Evolutionary conservation across 2,888 invertebrate genomes (phyloP), one percentile per base, ranked within the genome.

Genomic region (Cheilosia impressa): DNA sequence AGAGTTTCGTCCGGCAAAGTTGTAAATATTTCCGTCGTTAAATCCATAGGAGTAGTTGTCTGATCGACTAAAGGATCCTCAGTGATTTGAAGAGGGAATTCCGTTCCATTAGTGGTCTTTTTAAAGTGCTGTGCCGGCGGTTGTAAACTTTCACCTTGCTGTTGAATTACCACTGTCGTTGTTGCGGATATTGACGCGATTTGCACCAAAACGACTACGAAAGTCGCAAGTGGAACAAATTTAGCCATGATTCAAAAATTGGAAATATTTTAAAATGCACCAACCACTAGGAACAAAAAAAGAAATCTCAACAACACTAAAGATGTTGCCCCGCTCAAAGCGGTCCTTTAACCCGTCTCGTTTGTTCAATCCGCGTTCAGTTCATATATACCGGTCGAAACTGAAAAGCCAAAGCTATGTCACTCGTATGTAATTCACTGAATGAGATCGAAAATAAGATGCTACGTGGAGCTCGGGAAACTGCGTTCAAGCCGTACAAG

Each of bases 401-500:
- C 31, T 57, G 4, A 22, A 52, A 47, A 22, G 41, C 13, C 24
- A 34, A 34, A 31, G 9, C 47, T 34, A 10, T 57, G 13, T 58
- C 5, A 47, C 1, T 66, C 4, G 19, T 66, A 50, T 10, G 0
- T 60, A 27, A 63, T 68, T 17, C 47, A 58, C 50, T 31, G 31
- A 31, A 63, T 24, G 13, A 43, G 43, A 45, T 52, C 15, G 31
- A 24, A 52, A 53, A 19, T 10, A 52, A 50, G 17, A 68, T 63
- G 22, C 19, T 34, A 13, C 52, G n/a, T 58, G 60, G 81, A 80
- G 75, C 80, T 62, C 60, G 78, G 77, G 55, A 78, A 82, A 73
- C 27, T 68, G 69, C 82, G 87, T 87, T 87, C 73, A 81, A 78
- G 78, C 69, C 76, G 82, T 63, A 31, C 87, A 87, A 87, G 82